Conservation (phyloP, 2,888 invertebrate species). For the Gisinianus flammeolus region DNA sequence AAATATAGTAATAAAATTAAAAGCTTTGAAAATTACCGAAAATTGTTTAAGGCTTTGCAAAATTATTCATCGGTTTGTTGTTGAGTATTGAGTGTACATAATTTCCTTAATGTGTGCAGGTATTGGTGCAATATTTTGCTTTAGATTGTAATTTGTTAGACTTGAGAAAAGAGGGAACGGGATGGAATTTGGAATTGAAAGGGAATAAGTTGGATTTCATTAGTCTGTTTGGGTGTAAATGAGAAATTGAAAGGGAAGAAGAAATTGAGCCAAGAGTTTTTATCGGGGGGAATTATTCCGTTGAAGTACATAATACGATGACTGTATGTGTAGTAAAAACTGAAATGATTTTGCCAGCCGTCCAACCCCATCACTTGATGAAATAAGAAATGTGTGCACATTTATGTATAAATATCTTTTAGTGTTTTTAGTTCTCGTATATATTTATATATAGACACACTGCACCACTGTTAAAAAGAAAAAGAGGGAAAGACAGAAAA, state of each 20-base stretch:
- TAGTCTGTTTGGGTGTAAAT: constrained; percentile 8
- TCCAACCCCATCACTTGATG: background rate
- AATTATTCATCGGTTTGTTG: no score
- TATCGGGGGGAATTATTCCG: background rate
- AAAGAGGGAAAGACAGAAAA: constrained; percentile 15
- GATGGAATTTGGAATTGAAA: no score
- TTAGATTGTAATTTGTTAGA: no score
- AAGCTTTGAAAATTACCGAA: background rate
- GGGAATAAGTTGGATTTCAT: background rate
- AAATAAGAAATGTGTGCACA: background rate
- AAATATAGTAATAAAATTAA: no score
- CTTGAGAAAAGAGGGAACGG: background rate
- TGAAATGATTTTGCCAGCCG: background rate
- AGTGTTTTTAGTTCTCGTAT: background rate
- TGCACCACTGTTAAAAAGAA: constrained; percentile 11
- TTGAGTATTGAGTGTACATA: no score
- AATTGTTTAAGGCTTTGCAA: background rate
- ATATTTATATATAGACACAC: no score
- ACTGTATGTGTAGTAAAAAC: no score
- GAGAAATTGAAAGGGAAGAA: background rate
- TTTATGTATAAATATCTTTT: background rate
- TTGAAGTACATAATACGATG: background rate
- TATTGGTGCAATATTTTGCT: no score
- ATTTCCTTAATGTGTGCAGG: background rate
- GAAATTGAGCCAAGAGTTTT: background rate